Conservation (phyloP, 2,888 invertebrate species). For the Corbicula japonica region DNA sequence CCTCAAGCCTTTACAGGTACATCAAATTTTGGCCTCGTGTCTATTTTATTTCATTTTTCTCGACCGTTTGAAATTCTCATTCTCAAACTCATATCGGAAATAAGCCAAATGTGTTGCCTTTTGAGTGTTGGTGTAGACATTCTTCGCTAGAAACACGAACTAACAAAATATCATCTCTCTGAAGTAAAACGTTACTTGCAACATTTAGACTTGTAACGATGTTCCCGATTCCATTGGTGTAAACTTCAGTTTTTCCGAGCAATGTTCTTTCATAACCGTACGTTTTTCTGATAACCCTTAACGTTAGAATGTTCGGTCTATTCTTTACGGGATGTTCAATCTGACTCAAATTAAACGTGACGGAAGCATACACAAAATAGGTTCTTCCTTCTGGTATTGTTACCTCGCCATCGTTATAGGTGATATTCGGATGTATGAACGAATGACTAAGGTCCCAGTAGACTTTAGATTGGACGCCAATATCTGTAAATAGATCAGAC, state of each 20-base stretch:
- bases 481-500: too few species aligned
- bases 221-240: too few species aligned
- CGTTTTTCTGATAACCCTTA: not conserved
- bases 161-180: not conserved
- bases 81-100: not conserved
- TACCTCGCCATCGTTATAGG: too few species aligned
- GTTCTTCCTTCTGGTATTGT: too few species aligned
- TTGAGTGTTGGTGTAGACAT: not conserved
- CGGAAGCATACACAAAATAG: not conserved
- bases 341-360: not conserved
- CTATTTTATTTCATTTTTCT: too few species aligned
- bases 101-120: not conserved
- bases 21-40: too few species aligned
- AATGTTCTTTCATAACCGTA: conserved; percentile 3
- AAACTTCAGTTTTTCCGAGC: not conserved
- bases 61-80: too few species aligned
- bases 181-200: not conserved
- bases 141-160: not conserved
- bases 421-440: too few species aligned
- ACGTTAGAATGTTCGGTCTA: not conserved
- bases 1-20: too few species aligned
- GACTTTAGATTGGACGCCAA: too few species aligned
- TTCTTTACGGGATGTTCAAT: not conserved
- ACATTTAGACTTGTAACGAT: not conserved
- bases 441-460: too few species aligned